Conservation (phyloP, 1,140 invertebrate genomes). For the Eriosoma lanigerum region DNA sequence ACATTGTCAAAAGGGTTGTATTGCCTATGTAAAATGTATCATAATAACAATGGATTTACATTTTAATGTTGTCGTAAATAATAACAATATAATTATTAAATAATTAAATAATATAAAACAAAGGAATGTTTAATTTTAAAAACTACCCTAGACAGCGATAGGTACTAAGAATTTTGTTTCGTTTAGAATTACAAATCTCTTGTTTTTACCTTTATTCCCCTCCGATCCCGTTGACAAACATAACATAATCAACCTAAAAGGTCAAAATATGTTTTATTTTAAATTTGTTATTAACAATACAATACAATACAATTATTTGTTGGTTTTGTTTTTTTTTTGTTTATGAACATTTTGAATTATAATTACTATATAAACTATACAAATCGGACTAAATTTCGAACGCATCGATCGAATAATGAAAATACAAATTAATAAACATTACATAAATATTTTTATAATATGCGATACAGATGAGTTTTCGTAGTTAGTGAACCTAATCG, state of each 20-base stretch:
- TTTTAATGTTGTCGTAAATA: not conserved
- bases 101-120: too few species aligned
- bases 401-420: not conserved
- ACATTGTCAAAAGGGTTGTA: not conserved
- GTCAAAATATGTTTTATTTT: conserved; percentile 31
- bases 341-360: not conserved
- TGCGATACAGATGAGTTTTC: not conserved
- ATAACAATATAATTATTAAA: too few species aligned
- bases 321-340: not conserved
- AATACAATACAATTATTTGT: too few species aligned
- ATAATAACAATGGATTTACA: conserved; percentile 16
- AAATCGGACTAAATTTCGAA: too few species aligned
- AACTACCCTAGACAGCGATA: too few species aligned
- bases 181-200: conserved; percentile 40
- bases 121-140: too few species aligned
- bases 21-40: not conserved
- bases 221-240: conserved; percentile 44
- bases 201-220: conserved; percentile 39
- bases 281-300: conserved; percentile 32
- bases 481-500: too few species aligned
- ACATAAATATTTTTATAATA: not conserved
- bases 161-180: conserved; percentile 13
- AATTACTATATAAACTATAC: too few species aligned
- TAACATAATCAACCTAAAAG: conserved; percentile 44
- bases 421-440: not conserved